Evolutionary conservation across 2,113 vertebrate species (phyloP).

Genomic region (Heptranchias perlo): DNA sequence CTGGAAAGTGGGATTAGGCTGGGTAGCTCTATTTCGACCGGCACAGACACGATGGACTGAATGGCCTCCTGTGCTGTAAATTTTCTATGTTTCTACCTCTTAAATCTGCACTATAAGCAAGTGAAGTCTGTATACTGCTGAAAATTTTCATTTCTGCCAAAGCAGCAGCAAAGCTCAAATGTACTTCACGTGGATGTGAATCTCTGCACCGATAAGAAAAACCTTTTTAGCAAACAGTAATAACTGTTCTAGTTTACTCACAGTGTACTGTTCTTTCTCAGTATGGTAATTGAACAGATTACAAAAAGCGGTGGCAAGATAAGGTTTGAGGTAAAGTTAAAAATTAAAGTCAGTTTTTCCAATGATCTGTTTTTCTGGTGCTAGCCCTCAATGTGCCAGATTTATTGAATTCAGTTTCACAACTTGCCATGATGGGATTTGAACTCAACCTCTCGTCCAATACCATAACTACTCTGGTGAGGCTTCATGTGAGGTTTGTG

Average conservation of each 20-base stretch:
- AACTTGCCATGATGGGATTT: background rate
- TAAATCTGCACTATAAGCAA: background rate
- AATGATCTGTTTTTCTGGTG: background rate
- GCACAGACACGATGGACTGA: too few species aligned
- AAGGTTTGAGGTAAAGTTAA: background rate
- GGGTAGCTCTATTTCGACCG: too few species aligned
- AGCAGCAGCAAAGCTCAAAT: too few species aligned
- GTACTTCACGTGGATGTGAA: background rate
- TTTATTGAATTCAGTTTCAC: background rate
- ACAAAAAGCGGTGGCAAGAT: background rate
- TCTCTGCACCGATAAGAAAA: background rate
- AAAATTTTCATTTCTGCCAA: background rate
- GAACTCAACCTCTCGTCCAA: background rate
- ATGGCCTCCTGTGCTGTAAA: too few species aligned
- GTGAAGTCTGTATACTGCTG: background rate
- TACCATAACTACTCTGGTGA: background rate
- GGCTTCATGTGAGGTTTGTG: background rate
- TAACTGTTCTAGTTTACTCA: background rate
- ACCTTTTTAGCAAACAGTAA: background rate
- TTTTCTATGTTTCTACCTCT: too few species aligned
- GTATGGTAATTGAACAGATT: background rate
- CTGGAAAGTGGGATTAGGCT: too few species aligned
- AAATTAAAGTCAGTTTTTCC: background rate
- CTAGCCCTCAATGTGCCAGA: background rate
- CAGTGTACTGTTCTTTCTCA: background rate